These are phyloP conservation scores for Poeciliopsis presidionis DNA, from an alignment of 2,797 vertebrate species.

Conservation along the genomic window DNA sequence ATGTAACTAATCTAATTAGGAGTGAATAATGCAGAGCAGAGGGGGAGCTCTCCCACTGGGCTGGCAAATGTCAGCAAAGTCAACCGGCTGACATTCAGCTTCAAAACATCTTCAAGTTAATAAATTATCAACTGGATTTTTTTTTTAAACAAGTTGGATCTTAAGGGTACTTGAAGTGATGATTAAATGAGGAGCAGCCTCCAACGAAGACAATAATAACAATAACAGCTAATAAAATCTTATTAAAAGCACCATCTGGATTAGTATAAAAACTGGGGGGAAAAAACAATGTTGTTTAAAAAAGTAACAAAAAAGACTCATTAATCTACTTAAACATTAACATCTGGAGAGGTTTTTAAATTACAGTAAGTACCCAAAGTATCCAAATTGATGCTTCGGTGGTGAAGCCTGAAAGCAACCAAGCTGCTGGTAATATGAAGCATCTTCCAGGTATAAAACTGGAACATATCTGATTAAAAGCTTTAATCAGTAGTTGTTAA, in stretches of 20 bases:
- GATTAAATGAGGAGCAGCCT: conserved; percentile 14
- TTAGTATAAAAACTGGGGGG: neutral
- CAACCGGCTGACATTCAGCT: conserved; percentile 68
- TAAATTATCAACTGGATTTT: conserved; percentile 47
- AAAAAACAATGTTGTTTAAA: conserved; percentile 4
- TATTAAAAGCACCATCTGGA: conserved; percentile 16
- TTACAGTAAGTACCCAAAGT: conserved; percentile 41
- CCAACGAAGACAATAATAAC: neutral
- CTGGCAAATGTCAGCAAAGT: conserved; percentile 62
- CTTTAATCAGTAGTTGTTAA: conserved; percentile 1
- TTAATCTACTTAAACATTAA: conserved; percentile 12
- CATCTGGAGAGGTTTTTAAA: conserved; percentile 35
- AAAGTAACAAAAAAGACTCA: conserved; percentile 5
- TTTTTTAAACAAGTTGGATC: conserved; percentile 17
- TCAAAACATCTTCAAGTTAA: conserved; percentile 54
- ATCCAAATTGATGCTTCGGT: conserved; percentile 20
- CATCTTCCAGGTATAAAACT: conserved; percentile 22
- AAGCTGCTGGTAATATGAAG: conserved; percentile 13
- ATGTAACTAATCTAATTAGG: conserved; percentile 52
- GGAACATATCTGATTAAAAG: conserved; percentile 20
- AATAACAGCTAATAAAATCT: neutral
- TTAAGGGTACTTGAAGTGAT: conserved; percentile 23
- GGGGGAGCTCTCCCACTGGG: conserved; percentile 49
- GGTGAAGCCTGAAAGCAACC: conserved; percentile 28
- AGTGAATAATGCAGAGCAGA: conserved; percentile 45